Percentiles rank a stretch among this genome's conserved stretches.
phyloP scores from a whole-genome alignment of 1,140 invertebrate species.

The Macrobrachium rosenbergii region DNA sequence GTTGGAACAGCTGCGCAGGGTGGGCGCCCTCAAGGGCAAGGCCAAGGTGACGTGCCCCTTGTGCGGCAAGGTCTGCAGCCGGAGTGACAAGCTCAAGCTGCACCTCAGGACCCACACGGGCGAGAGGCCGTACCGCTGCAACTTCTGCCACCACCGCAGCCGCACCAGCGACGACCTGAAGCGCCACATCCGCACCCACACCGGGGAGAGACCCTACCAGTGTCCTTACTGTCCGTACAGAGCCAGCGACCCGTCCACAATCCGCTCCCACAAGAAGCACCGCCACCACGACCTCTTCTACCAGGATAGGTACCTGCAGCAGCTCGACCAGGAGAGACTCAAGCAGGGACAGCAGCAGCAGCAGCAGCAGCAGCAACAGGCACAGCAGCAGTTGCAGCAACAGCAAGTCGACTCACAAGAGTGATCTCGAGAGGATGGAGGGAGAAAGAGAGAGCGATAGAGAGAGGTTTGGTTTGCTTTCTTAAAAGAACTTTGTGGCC shows the following conservation, averaged over 20 bases:
- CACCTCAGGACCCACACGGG: slow-evolving; percentile 71
- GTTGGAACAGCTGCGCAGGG: slow-evolving; percentile 58
- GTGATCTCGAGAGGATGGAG: too few relatives aligned
- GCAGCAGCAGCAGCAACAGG: slow-evolving; percentile 19
- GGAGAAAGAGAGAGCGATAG: too few relatives aligned
- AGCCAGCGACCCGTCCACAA: slow-evolving; percentile 61
- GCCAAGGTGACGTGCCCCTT: slow-evolving; percentile 61
- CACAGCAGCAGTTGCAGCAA: too few relatives aligned
- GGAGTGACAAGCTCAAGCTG: slow-evolving; percentile 68
- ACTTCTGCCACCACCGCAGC: slow-evolving; percentile 80
- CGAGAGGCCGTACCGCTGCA: slow-evolving; percentile 70
- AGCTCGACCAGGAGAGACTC: slow-evolving; percentile 21
- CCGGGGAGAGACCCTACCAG: slow-evolving; percentile 76
- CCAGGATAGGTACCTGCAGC: slow-evolving; percentile 46
- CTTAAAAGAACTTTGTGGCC: too few relatives aligned
- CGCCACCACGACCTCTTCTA: slow-evolving; percentile 54
- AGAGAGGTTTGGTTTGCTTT: too few relatives aligned
- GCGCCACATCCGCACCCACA: slow-evolving; percentile 77
- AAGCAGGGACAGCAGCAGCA: too few relatives aligned
- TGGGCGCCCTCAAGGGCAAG: slow-evolving; percentile 46
- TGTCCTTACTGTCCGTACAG: slow-evolving; percentile 73
- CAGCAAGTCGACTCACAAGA: too few relatives aligned
- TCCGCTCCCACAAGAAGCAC: slow-evolving; percentile 61
- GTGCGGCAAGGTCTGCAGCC: slow-evolving; percentile 62
- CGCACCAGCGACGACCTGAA: slow-evolving; percentile 88